Evolutionary conservation across 2,888 invertebrate genomes (phyloP).

Genomic region (Polymixis flavicincta): DNA sequence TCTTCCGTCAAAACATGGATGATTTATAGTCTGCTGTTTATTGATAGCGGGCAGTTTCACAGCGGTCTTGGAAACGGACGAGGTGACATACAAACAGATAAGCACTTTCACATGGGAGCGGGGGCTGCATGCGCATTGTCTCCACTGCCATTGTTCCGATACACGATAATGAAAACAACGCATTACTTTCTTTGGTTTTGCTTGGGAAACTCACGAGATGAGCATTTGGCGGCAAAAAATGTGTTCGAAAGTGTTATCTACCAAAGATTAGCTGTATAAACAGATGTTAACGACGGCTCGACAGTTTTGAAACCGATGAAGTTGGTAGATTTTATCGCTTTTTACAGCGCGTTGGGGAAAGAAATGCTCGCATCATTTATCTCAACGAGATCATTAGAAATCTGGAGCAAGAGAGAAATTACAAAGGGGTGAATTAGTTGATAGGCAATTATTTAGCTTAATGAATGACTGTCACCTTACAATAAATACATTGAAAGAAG

Average conservation of each 20-base stretch:
- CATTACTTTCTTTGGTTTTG: conserved; percentile 75
- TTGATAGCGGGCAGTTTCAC: conserved; percentile 60
- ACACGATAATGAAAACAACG: conserved; percentile 71
- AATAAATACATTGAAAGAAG: neutral
- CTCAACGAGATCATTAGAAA: conserved; percentile 25
- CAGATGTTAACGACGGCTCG: conserved; percentile 36
- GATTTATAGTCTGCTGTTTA: conserved; percentile 56
- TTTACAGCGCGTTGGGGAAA: conserved; percentile 4
- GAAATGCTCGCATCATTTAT: conserved; percentile 18
- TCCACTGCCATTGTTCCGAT: conserved; percentile 67
- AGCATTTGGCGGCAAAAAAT: conserved; percentile 61
- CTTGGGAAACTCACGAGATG: conserved; percentile 70
- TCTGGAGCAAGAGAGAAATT: conserved; percentile 24
- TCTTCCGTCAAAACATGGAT: conserved; percentile 45
- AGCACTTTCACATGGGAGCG: conserved; percentile 82
- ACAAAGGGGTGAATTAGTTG: neutral
- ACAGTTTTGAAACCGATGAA: conserved; percentile 37
- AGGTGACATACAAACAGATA: conserved; percentile 71
- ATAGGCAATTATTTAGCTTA: neutral
- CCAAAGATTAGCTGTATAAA: conserved; percentile 41
- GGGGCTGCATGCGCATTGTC: conserved; percentile 69
- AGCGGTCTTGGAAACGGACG: conserved; percentile 63
- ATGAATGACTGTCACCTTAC: neutral
- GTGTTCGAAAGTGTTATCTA: conserved; percentile 53
- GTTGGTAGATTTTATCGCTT: conserved; percentile 14